A percentile compares a stretch with the other conserved stretches of the same genome.
phyloP scores from a whole-genome alignment of 2,113 vertebrate species.

The Ranitomeya imitator region DNA sequence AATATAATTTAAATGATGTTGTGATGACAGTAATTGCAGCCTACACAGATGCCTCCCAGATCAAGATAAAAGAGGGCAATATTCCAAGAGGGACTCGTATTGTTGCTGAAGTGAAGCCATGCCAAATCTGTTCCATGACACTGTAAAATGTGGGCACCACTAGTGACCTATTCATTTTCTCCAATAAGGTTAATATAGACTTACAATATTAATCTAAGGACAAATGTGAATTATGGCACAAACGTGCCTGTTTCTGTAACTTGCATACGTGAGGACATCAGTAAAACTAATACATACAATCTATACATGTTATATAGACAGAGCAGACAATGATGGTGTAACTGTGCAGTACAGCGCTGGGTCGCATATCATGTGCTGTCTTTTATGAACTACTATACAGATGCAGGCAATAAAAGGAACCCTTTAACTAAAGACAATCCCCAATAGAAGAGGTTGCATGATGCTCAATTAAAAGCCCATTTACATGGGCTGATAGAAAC shows the following conservation, averaged over 20 bases:
- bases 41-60: conserved; percentile 31
- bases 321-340: background rate
- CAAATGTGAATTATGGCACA: background rate
- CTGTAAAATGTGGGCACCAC: background rate
- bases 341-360: background rate
- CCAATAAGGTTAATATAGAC: conserved; percentile 3
- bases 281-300: background rate
- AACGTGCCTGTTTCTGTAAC: background rate
- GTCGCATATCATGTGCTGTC: background rate
- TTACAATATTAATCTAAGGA: conserved; percentile 3
- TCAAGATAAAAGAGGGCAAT: conserved; percentile 22
- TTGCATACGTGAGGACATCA: background rate
- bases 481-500: too few species aligned
- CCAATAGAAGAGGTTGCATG: too few species aligned
- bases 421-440: background rate
- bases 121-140: background rate
- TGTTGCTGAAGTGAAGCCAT: background rate
- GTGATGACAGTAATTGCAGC: conserved; percentile 43
- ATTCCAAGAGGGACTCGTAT: conserved; percentile 7
- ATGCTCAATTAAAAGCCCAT: too few species aligned
- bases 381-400: background rate
- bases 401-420: background rate
- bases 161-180: conserved; percentile 5
- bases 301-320: background rate
- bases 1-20: conserved; percentile 29